Conservation (phyloP, 2,113 vertebrate species). For the Bujurquina vittata region DNA sequence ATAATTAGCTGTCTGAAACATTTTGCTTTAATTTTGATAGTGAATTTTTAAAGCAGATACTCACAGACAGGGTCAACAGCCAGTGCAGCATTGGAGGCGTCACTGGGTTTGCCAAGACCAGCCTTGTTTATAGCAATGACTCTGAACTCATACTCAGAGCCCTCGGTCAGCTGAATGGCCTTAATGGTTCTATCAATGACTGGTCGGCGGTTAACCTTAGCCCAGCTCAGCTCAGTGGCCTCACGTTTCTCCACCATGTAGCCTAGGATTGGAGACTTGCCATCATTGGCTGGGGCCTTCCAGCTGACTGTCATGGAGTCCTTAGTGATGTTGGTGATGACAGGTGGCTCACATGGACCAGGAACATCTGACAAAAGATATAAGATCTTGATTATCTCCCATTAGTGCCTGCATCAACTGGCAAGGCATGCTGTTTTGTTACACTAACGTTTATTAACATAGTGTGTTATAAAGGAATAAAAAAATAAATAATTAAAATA, state of each 20-base stretch:
- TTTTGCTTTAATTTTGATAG: no score
- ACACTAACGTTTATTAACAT: neutral
- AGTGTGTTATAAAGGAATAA: neutral
- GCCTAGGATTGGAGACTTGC: slow-evolving; percentile 91
- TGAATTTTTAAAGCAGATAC: slow-evolving; percentile 54
- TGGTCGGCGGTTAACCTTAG: slow-evolving; percentile 92
- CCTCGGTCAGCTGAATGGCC: slow-evolving; percentile 91
- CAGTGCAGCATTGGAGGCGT: slow-evolving; percentile 88
- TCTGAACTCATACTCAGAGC: slow-evolving; percentile 95
- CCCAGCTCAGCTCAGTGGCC: slow-evolving; percentile 91
- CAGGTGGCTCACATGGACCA: slow-evolving; percentile 91
- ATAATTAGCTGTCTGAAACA: neutral
- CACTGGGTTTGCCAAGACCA: slow-evolving; percentile 94
- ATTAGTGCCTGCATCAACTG: neutral
- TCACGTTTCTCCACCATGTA: slow-evolving; percentile 98
- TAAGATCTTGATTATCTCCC: neutral
- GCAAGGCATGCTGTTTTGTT: neutral
- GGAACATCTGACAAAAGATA: slow-evolving; percentile 86
- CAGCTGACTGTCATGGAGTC: slow-evolving; percentile 98
- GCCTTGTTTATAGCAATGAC: slow-evolving; percentile 97
- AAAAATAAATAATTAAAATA: neutral
- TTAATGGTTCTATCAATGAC: slow-evolving; percentile 97
- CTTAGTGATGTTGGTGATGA: slow-evolving; percentile 95
- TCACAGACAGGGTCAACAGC: slow-evolving; percentile 96
- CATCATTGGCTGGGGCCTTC: slow-evolving; percentile 94